Evolutionary conservation across 2,113 vertebrate genomes (phyloP).

Genomic region (Tychaedon coryphoeus): DNA sequence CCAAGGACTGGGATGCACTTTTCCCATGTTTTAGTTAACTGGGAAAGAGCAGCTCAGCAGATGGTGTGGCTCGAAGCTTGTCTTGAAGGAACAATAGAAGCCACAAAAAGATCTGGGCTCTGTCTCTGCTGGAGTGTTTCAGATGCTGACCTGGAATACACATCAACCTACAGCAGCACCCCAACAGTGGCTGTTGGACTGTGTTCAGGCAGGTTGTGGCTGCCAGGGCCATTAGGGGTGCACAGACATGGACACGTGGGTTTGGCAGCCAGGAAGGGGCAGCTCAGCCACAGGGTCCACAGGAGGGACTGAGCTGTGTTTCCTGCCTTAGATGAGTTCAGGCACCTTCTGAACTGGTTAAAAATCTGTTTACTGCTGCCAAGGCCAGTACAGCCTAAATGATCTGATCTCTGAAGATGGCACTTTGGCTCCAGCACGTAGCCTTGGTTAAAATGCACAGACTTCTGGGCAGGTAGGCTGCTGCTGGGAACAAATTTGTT

Average conservation of each 20-base stretch:
- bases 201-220: neutral
- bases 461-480: neutral
- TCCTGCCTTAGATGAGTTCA: neutral
- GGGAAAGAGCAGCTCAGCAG: neutral
- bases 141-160: neutral
- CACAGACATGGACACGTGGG: accelerated
- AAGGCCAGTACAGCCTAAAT: neutral
- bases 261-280: neutral
- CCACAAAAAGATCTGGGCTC: neutral
- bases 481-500: neutral
- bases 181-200: neutral
- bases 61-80: neutral
- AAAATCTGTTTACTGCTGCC: neutral
- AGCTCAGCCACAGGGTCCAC: neutral
- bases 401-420: neutral
- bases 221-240: neutral
- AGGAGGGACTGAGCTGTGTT: neutral
- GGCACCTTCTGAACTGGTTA: neutral
- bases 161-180: neutral
- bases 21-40: neutral
- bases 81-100: neutral
- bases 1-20: neutral
- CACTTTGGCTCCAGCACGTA: neutral
- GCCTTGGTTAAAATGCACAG: constrained; percentile 8
- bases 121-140: neutral